phyloP scores from a whole-genome alignment of 2,113 vertebrate genomes.

The Nesoenas mayeri region DNA sequence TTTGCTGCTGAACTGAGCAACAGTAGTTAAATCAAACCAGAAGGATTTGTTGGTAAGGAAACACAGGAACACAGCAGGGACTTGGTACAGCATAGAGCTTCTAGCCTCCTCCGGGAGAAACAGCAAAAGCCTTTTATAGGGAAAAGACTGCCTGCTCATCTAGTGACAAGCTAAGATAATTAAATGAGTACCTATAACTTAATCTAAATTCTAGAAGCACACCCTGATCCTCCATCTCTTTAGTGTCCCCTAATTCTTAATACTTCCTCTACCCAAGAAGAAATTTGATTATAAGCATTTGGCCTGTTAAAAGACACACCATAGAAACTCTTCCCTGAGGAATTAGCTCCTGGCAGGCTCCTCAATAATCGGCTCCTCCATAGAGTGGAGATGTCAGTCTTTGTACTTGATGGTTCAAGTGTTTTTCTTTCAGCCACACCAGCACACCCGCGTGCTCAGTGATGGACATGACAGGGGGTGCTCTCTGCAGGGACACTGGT shows the following conservation, averaged over 20 bases:
- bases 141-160: not conserved
- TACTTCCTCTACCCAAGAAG: not conserved
- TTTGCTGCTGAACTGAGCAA: conserved; percentile 22
- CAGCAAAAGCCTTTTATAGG: not conserved
- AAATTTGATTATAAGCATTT: not conserved
- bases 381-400: too few species aligned
- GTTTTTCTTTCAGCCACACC: not conserved
- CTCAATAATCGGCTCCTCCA: not conserved
- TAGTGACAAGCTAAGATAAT: too few species aligned
- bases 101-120: not conserved
- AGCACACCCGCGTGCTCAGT: not conserved
- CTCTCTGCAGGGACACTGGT: not conserved
- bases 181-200: not conserved
- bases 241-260: not conserved
- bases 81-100: not conserved
- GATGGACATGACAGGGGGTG: not conserved
- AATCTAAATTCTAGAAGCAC: not conserved
- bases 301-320: not conserved
- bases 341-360: not conserved
- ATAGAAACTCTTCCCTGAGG: not conserved
- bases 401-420: not conserved
- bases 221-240: not conserved
- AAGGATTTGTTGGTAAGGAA: not conserved
- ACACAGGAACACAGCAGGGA: not conserved
- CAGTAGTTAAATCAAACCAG: not conserved